Evolutionary conservation across 2,797 vertebrate species (phyloP), one percentile per base, ranked within the genome.

Genomic region (Lepus townsendii): DNA sequence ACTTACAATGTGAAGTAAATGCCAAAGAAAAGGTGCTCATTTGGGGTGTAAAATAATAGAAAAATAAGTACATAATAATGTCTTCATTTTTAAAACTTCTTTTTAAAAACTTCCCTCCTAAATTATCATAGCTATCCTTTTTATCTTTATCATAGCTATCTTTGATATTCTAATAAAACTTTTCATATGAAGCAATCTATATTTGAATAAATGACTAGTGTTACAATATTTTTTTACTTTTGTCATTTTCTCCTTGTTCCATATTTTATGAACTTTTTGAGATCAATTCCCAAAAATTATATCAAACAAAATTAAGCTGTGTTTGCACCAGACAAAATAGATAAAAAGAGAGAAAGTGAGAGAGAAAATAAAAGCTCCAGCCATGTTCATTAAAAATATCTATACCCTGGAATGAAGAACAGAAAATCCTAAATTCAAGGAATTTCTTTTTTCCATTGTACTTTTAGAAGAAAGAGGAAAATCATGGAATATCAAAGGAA

Each of bases 381-480:
- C 76, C 66, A 77, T 0, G 42, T 47, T 47, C 42, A 77, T 5
- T 62, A 66, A 69, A 38, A 42, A 54, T 71, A n/a, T 65, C 10
- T 26, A 0, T 54, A n/a, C 8, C 66, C 11, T 72, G 9, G 19
- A 68, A 76, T 85, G 63, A 95, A 32, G 1, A 86, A 54, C n/a
- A 20, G 22, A 75, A 71, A 68, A 60, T 79, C 0, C 0, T 62
- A 3, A 65, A 38, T n/a, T 80, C 0, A 1, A 68, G 27, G 5
- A 63, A 35, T 83, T 83, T 63, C 3, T 62, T 66, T 75, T 38
- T 2, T 92, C 17, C 3, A 38, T 32, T 68, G 62, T 13, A 86
- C 5, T 77, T 96, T 83, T 71, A 83, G 24, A 32, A 87, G 38
- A 69, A 83, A 89, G 26, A 65, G 3, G 17, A 83, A 91, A 79